phyloP scores from a whole-genome alignment of 2,113 vertebrate genomes.

The Rhineura floridana region DNA sequence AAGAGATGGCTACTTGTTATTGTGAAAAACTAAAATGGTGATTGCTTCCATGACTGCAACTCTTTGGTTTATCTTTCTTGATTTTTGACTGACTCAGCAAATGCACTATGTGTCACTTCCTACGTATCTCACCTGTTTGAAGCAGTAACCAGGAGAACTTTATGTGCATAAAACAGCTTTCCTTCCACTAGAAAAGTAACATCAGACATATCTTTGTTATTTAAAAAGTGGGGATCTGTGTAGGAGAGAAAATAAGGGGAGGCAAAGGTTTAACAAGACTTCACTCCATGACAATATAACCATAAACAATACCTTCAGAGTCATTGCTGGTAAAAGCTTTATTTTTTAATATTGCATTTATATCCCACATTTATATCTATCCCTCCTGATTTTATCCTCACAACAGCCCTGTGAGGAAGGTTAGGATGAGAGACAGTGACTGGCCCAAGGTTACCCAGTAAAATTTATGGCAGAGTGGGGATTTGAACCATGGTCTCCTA shows the following conservation, averaged over 20 bases:
- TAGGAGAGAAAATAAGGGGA: fast-evolving
- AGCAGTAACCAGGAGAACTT: constrained; percentile 93
- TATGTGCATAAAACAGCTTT: constrained; percentile 95
- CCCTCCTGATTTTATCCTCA: no score
- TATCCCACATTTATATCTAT: no score
- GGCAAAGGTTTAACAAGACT: fast-evolving
- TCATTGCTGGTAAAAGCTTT: fast-evolving
- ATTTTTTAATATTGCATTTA: no score
- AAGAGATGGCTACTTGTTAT: fast-evolving
- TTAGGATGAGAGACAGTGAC: no score
- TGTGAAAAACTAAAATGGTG: not conserved
- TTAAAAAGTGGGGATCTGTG: constrained; percentile 94
- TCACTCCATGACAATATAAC: not conserved
- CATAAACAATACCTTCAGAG: not conserved
- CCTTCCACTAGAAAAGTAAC: constrained; percentile 95
- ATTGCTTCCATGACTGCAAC: fast-evolving
- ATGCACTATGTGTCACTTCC: not conserved
- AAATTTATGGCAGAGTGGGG: no score
- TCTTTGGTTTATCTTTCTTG: fast-evolving
- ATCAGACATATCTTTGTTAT: constrained; percentile 98
- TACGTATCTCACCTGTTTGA: constrained; percentile 87
- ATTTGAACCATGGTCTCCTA: no score
- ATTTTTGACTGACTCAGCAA: not conserved
- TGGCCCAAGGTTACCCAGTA: no score
- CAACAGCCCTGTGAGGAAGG: no score